These are phyloP conservation scores for Tachypleus tridentatus DNA, from an alignment of 1,140 invertebrate genomes.

Conservation along the genomic window DNA sequence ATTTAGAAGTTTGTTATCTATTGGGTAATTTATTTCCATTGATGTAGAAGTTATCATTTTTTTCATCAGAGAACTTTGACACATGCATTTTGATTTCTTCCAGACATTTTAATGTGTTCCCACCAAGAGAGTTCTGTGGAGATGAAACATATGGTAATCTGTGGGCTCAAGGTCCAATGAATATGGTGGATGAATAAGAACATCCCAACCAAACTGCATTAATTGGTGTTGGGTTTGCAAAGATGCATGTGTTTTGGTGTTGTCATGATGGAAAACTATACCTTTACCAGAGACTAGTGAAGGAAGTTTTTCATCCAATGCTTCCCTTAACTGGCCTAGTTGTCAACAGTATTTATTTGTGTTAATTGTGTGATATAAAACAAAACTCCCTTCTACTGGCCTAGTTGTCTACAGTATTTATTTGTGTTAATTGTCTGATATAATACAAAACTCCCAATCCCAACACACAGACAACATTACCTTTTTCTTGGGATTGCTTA, in stretches of 20 bases:
- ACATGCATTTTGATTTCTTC: neutral
- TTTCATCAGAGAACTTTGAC: neutral
- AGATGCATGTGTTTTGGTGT: neutral
- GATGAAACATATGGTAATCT: neutral
- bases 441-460: neutral
- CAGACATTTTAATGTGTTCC: neutral
- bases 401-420: neutral
- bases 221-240: neutral
- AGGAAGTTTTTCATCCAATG: neutral
- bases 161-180: neutral
- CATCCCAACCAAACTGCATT: neutral
- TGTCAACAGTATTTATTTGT: neutral
- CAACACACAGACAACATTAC: conserved; percentile 4
- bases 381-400: neutral
- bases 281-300: neutral
- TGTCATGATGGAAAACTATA: neutral
- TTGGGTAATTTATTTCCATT: too few relatives aligned
- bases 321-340: neutral
- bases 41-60: neutral
- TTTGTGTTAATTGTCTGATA: neutral
- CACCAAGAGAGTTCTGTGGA: neutral
- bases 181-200: conserved; percentile 5
- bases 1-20: too few relatives aligned
- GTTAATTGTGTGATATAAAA: neutral
- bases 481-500: conserved; percentile 1